A percentile compares a stretch with the other conserved stretches of the same genome.
Conservation (phyloP, 1,140 invertebrate species). For the Lamellibrachia luymesi region DNA sequence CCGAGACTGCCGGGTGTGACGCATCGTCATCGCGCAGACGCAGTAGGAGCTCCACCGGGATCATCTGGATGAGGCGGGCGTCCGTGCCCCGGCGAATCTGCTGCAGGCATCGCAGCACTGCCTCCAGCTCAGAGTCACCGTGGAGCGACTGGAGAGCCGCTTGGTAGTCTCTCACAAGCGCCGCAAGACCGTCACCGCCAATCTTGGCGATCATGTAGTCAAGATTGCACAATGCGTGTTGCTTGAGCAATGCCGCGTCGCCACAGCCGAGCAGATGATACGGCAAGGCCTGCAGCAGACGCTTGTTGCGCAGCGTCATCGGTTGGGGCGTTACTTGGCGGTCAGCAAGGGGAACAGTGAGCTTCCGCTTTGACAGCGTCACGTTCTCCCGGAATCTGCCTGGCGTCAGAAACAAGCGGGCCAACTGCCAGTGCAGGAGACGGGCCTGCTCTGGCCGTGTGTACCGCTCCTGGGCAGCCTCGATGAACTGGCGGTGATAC, state of each 20-base stretch:
- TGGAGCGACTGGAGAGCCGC: neutral
- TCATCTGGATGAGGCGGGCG: neutral
- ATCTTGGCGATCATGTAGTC: conserved; percentile 4
- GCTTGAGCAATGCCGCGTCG: neutral
- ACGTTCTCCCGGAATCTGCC: neutral
- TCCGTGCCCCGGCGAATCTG: neutral
- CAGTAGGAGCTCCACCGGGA: neutral
- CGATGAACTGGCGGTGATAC: conserved; percentile 81
- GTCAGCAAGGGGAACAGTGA: conserved; percentile 65
- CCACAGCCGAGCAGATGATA: conserved; percentile 73
- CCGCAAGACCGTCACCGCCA: neutral
- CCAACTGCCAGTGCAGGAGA: conserved; percentile 12
- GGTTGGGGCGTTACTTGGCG: conserved; percentile 90
- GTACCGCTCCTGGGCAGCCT: conserved; percentile 87
- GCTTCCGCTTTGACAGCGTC: neutral
- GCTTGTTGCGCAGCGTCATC: conserved; percentile 70
- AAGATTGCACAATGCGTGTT: conserved; percentile 2
- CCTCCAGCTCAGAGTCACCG: neutral
- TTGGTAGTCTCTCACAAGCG: conserved; percentile 1
- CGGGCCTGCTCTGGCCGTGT: conserved; percentile 73
- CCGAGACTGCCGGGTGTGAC: neutral
- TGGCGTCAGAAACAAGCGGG: conserved; percentile 13
- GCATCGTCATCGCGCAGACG: neutral
- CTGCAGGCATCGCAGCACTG: neutral
- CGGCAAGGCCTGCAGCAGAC: conserved; percentile 69